Evolutionary conservation across 2,888 invertebrate genomes (phyloP), one percentile per base, ranked within the genome.

Genomic region (Odontothrips loti): DNA sequence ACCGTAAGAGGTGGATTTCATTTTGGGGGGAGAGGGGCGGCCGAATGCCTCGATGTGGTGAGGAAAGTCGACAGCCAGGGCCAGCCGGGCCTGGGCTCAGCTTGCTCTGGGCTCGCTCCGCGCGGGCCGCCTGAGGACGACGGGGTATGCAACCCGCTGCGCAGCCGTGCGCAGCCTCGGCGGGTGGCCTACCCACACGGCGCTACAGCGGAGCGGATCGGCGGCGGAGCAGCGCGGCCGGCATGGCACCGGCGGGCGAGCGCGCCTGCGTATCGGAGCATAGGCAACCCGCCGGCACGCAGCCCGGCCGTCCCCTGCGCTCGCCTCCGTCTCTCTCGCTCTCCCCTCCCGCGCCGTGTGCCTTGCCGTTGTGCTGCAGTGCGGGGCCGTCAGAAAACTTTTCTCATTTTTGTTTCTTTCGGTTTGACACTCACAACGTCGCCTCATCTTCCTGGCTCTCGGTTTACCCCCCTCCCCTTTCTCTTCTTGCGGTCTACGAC

Each of bases 191-290:
- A 27, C 27, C 23, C 27, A 1, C 58, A 58, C 58, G 58, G 58
- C 68, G 68, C 34, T 43, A 43, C 34, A 43, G 34, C 34, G 34
- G 34, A 43, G 34, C 34, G 34, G 34, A 43, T n/a, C n/a, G 17
- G 15, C 58, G 15, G 20, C 20, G 58, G 58, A 58, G 34, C 34
- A 43, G 34, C 6, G 34, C 34, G 34, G 34, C 34, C 34, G 34
- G 34, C 34, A 6, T 6, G 34, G 34, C 34, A 6, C 34, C 3
- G 3, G 34, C 34, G 34, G 34, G 3, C 34, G 34, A 43, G 68
- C 68, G 68, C 68, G 68, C 68, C 68, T 75, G 68, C 12, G 68
- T 75, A 75, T 75, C 68, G 68, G 68, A 75, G 68, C 23, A 27
- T 75, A 75, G 68, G 68, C 68, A 75, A 27, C 23, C 68, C 27